These are phyloP conservation scores for Chrysogorgia sp. DNA, from an alignment of 92 coral and sea anemone genomes.

Conservation along the genomic window DNA sequence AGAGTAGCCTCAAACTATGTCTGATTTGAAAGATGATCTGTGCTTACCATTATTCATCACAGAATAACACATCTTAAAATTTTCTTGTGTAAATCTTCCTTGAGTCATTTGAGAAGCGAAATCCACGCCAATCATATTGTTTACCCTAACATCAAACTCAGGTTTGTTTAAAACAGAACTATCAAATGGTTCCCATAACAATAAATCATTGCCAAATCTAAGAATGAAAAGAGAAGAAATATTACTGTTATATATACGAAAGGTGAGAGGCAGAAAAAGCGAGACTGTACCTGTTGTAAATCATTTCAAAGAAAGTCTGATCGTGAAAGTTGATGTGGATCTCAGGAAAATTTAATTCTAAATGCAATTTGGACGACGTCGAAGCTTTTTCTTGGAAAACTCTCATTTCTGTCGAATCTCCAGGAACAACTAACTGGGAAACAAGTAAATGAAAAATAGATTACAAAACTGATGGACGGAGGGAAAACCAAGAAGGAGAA, in stretches of 20 bases:
- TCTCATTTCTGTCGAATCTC: conserved; percentile 86
- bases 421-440: conserved; percentile 84
- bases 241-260: neutral
- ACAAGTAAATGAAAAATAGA: neutral
- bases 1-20: no score
- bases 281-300: conserved; percentile 82
- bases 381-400: conserved; percentile 87
- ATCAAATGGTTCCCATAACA: conserved; percentile 91
- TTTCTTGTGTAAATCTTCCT: conserved; percentile 80
- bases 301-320: conserved; percentile 78
- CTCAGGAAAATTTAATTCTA: conserved; percentile 81
- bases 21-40: neutral
- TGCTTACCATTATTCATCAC: conserved; percentile 62
- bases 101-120: conserved; percentile 81
- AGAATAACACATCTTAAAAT: conserved; percentile 95
- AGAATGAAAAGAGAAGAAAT: neutral
- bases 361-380: conserved; percentile 71
- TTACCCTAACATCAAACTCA: conserved; percentile 69
- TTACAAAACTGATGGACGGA: neutral
- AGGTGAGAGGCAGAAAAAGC: neutral
- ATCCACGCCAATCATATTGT: conserved; percentile 76
- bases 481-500: no score
- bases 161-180: conserved; percentile 77
- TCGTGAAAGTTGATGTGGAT: conserved; percentile 90
- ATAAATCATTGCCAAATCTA: conserved; percentile 81